Evolutionary conservation across 2,797 vertebrate species (phyloP).

Genomic region (Spinibarbus caldwelli): DNA sequence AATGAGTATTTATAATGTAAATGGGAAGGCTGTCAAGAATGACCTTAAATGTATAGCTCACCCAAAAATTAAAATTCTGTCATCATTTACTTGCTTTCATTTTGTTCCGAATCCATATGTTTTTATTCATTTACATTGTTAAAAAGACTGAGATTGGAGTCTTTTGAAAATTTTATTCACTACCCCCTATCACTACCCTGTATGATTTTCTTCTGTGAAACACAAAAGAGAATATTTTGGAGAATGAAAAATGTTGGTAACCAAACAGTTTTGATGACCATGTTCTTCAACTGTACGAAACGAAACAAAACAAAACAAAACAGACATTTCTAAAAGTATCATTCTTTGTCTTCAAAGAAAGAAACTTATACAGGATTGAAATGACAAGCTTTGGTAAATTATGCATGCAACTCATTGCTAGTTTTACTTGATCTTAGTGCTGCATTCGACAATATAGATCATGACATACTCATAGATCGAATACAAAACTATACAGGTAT

Average conservation of each 20-base stretch:
- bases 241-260: background rate
- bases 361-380: background rate
- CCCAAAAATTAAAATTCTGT: background rate
- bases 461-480: background rate
- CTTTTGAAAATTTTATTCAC: background rate
- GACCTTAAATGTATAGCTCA: slow-evolving; percentile 28
- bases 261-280: background rate
- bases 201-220: background rate
- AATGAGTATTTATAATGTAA: slow-evolving; percentile 54
- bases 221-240: background rate
- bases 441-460: background rate
- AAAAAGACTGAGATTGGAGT: background rate
- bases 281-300: background rate
- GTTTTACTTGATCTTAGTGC: background rate
- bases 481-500: too few species aligned
- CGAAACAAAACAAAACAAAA: background rate
- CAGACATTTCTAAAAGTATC: background rate
- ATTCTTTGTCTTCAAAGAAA: background rate
- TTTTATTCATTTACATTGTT: background rate
- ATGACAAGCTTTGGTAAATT: background rate
- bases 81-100: background rate
- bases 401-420: background rate
- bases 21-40: slow-evolving; percentile 39
- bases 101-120: background rate
- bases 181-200: background rate